Conservation (phyloP, 2,888 invertebrate species). For the Rhingia rostrata region DNA sequence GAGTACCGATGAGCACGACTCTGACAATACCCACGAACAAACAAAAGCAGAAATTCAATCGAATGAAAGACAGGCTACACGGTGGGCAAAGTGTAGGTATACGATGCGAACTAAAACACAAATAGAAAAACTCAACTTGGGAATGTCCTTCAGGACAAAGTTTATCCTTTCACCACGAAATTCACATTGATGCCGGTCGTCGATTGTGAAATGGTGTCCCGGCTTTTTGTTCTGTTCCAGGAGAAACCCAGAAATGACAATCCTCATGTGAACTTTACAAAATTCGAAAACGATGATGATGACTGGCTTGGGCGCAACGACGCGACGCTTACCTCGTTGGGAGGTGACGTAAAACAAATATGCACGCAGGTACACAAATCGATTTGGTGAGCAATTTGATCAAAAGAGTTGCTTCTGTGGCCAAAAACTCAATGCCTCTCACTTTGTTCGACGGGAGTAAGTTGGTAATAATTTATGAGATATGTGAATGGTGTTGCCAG, state of each 20-base stretch:
- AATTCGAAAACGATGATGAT: conserved; percentile 32
- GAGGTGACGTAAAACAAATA: conserved; percentile 8
- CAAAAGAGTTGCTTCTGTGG: conserved; percentile 40
- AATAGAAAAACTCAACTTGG: neutral
- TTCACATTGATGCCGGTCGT: conserved; percentile 43
- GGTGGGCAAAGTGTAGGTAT: neutral
- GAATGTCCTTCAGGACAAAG: conserved; percentile 62
- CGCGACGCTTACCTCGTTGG: conserved; percentile 43
- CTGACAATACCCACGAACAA: conserved; percentile 63
- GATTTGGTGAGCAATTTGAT: conserved; percentile 57
- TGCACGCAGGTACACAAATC: conserved; percentile 6
- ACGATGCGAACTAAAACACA: neutral
- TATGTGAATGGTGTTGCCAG: conserved; percentile 28
- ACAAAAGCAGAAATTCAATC: conserved; percentile 64
- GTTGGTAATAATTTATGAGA: conserved; percentile 61
- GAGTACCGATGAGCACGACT: conserved; percentile 41
- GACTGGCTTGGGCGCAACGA: conserved; percentile 14
- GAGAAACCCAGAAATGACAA: conserved; percentile 16
- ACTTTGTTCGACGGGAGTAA: conserved; percentile 48
- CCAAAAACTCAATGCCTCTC: conserved; percentile 49
- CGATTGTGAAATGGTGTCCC: neutral
- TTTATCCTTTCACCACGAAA: conserved; percentile 60
- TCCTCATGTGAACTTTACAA: conserved; percentile 55
- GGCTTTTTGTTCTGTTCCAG: conserved; percentile 14
- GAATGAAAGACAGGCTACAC: conserved; percentile 49